Conservation (phyloP, 2,888 invertebrate genomes). For the Onthophagus sagittarius region DNA sequence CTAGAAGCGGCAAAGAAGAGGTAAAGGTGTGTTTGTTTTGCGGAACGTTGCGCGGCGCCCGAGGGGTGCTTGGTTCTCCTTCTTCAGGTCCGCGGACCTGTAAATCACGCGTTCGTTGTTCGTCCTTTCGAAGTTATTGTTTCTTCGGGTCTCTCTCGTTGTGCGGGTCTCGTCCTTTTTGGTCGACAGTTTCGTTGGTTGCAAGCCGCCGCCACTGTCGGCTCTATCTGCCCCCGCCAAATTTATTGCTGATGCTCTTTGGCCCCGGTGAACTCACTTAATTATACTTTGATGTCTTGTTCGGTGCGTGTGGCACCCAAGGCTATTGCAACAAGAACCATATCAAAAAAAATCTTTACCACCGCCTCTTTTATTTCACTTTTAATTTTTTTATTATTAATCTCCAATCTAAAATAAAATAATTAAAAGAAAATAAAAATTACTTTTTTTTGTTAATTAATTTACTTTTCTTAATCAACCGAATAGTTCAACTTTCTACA, state of each 20-base stretch:
- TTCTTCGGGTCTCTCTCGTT: slow-evolving; percentile 1
- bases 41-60: slow-evolving; percentile 45
- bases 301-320: background rate
- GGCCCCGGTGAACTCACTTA: slow-evolving; percentile 16
- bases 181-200: background rate
- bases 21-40: slow-evolving; percentile 44
- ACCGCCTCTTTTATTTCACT: background rate
- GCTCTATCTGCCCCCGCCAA: slow-evolving; percentile 5
- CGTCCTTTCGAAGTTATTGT: slow-evolving; percentile 6
- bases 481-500: no score
- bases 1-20: background rate
- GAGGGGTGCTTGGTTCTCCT: slow-evolving; percentile 44
- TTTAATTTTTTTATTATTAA: background rate
- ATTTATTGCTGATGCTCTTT: slow-evolving; percentile 11
- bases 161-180: background rate
- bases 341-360: background rate
- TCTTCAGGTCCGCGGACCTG: background rate
- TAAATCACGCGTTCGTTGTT: slow-evolving; percentile 1
- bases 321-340: background rate
- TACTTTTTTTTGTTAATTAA: no score
- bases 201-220: slow-evolving; percentile 7
- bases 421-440: no score
- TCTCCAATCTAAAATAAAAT: background rate
- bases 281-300: slow-evolving; percentile 17
- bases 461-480: no score